Evolutionary conservation across 2,113 vertebrate genomes (phyloP), one percentile per base, ranked within the genome.

Genomic region (Leptocoma aspasia): DNA sequence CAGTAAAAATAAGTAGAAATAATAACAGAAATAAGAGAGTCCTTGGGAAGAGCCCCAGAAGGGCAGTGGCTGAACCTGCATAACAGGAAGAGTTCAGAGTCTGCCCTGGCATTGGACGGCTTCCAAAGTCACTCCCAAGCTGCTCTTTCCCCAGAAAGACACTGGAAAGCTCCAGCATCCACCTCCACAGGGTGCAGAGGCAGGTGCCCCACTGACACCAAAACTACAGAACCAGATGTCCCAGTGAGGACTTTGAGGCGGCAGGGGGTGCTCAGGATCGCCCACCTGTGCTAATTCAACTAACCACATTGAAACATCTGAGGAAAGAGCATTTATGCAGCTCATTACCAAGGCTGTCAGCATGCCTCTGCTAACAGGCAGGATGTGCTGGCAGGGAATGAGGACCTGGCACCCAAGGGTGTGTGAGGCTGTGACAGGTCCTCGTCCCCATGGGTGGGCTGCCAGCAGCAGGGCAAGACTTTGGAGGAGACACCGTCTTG

Each of bases 281-380:
- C 31, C 42, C 90, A 59, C 11, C 53, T 41, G 22, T 0, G 0
- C 31, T 37, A 70, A 80, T 11, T 57, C 76, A 27, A 57, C 41
- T 13, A 69, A 26, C 24, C 54, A 27, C 21, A 39, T 0, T 15
- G 11, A 42, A 86, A 59, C 35, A 77, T 69, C 54, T 3, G 23
- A 4, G 6, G 2, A 2, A 47, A 41, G 56, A 41, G 33, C 45
- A 33, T 65, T 83, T 53, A 45, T 20, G 45, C 71, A 54, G 83
- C 35, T 91, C 42, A 83, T 60, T 22, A 35, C 33, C 15, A 10
- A 52, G 53, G 56, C 28, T 11, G 19, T 26, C 63, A 44, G 50
- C 0, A 0, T 0, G 24, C 27, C 63, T n/a, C 66, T 69, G 75
- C 35, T 27, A 16, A 45, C 1, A 0, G 75, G 75, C 35, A 64